These are phyloP conservation scores for Engystomops pustulosus DNA, from an alignment of 2,113 vertebrate genomes.

Conservation along the genomic window DNA sequence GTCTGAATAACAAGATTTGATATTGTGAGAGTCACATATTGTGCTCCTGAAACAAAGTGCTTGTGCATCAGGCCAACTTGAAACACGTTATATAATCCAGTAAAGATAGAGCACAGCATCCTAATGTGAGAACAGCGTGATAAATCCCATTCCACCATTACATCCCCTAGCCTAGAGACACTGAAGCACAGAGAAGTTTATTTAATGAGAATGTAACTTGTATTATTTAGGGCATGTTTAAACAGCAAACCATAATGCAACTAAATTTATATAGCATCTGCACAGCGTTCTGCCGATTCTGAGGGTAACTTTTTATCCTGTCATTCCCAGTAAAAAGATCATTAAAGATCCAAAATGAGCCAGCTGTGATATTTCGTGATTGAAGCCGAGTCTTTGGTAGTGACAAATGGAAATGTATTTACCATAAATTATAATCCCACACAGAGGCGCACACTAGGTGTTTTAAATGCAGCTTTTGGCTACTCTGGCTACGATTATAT, in stretches of 20 bases:
- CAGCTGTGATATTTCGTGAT: slow-evolving; percentile 53
- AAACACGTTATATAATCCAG: slow-evolving; percentile 52
- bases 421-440: slow-evolving; percentile 53
- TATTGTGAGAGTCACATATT: slow-evolving; percentile 52
- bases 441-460: slow-evolving; percentile 41
- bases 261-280: slow-evolving; percentile 58
- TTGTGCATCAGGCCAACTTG: slow-evolving; percentile 44
- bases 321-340: slow-evolving; percentile 53
- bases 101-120: slow-evolving; percentile 39
- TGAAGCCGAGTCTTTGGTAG: slow-evolving; percentile 47
- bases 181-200: slow-evolving; percentile 47
- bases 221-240: slow-evolving; percentile 59
- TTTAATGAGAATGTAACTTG: slow-evolving; percentile 59
- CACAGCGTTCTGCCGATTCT: slow-evolving; percentile 36
- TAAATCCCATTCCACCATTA: slow-evolving; percentile 52
- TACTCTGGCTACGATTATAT: slow-evolving; percentile 10
- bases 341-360: slow-evolving; percentile 58
- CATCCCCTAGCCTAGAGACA: slow-evolving; percentile 56
- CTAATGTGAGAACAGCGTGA: slow-evolving; percentile 52
- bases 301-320: slow-evolving; percentile 53
- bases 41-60: slow-evolving; percentile 41
- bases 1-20: slow-evolving; percentile 35
- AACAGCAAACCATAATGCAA: slow-evolving; percentile 52
- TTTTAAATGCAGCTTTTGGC: slow-evolving; percentile 30
- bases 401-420: slow-evolving; percentile 51